Percentiles rank a stretch among this genome's conserved stretches.
These are phyloP conservation scores for Limosa lapponica DNA, from an alignment of 2,797 vertebrate genomes.

Conservation along the genomic window DNA sequence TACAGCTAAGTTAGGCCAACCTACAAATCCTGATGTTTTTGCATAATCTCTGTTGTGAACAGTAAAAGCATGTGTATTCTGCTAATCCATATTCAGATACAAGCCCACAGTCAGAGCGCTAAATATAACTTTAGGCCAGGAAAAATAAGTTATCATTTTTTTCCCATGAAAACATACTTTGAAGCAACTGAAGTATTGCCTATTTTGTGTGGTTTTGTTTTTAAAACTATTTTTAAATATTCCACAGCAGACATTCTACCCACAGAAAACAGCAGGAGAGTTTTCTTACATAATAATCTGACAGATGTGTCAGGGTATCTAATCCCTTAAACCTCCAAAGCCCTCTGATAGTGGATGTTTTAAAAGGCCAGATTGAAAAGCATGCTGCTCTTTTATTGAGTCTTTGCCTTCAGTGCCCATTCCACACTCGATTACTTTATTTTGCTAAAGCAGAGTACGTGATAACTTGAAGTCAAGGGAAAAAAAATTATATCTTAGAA, in stretches of 20 bases:
- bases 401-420: conserved; percentile 72
- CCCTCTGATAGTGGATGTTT: conserved; percentile 80
- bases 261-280: conserved; percentile 74
- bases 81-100: conserved; percentile 43
- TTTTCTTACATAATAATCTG: conserved; percentile 83
- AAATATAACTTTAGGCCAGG: conserved; percentile 28
- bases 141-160: background rate
- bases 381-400: conserved; percentile 83
- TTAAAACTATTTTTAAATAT: conserved; percentile 50
- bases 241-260: conserved; percentile 55
- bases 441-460: conserved; percentile 52
- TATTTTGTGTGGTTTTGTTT: conserved; percentile 14
- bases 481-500: background rate
- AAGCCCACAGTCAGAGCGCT: background rate
- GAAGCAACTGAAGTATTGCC: conserved; percentile 3
- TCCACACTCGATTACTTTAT: conserved; percentile 60
- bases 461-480: conserved; percentile 61
- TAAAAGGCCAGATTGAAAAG: conserved; percentile 81
- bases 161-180: background rate
- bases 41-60: conserved; percentile 52
- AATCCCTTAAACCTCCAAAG: conserved; percentile 84
- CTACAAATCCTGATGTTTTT: conserved; percentile 39
- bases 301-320: conserved; percentile 84
- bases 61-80: conserved; percentile 45
- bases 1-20: conserved; percentile 38